Conservation (phyloP, 2,888 invertebrate genomes). For the Meteorus cinctellus region DNA sequence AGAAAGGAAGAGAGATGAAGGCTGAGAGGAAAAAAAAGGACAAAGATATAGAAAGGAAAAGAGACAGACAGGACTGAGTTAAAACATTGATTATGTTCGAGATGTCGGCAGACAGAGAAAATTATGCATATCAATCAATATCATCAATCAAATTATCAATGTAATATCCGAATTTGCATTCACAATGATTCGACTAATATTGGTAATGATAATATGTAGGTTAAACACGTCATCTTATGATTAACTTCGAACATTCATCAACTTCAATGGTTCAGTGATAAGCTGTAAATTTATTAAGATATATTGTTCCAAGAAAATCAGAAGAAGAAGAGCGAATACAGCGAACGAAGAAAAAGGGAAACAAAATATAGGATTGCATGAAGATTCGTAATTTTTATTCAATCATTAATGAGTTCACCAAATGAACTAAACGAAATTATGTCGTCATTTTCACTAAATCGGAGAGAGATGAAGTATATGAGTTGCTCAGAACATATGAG, state of each 20-base stretch:
- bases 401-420: not conserved
- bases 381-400: not conserved
- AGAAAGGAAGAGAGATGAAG: not conserved
- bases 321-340: not conserved
- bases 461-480: constrained; percentile 11
- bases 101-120: constrained; percentile 29
- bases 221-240: not conserved
- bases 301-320: not conserved
- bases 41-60: constrained; percentile 38
- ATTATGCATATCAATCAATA: constrained; percentile 13
- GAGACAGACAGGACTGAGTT: constrained; percentile 42
- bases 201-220: not conserved
- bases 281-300: not conserved
- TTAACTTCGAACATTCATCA: not conserved
- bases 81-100: constrained; percentile 61
- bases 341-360: not conserved
- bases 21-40: constrained; percentile 24
- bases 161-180: not conserved
- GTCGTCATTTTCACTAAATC: constrained; percentile 32
- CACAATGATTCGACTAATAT: not conserved
- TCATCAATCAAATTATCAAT: not conserved
- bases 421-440: constrained; percentile 46
- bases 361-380: not conserved
- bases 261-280: not conserved
- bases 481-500: not conserved